Conservation (phyloP, 2,888 invertebrate genomes). For the Platerodrilus igneus region DNA sequence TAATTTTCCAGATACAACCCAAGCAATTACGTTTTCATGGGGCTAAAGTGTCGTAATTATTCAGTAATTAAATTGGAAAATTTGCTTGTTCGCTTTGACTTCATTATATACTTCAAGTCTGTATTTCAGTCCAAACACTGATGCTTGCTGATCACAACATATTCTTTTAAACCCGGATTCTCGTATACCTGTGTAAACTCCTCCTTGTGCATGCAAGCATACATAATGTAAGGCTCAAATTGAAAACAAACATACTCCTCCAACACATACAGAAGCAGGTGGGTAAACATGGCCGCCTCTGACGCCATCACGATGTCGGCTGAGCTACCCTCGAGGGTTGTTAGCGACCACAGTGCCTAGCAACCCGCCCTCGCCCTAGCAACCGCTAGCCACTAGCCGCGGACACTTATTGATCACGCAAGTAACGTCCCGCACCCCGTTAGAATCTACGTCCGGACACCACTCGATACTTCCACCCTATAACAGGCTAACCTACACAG, state of each 20-base stretch:
- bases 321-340: slow-evolving; percentile 49
- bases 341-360: slow-evolving; percentile 53
- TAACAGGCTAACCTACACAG: slow-evolving; percentile 21
- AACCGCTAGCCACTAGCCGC: slow-evolving; percentile 53
- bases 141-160: no score
- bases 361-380: slow-evolving; percentile 52
- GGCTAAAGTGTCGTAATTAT: no score
- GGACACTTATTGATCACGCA: slow-evolving; percentile 51
- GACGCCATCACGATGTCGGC: slow-evolving; percentile 46
- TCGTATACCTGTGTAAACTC: slow-evolving; percentile 22
- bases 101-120: no score
- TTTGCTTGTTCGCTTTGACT: no score
- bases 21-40: no score
- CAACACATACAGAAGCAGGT: slow-evolving; percentile 44
- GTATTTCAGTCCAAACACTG: no score
- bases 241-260: slow-evolving; percentile 45
- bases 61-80: no score
- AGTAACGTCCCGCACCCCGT: slow-evolving; percentile 31
- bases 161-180: slow-evolving; percentile 18
- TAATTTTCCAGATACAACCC: no score
- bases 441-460: slow-evolving; percentile 30
- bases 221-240: slow-evolving; percentile 41
- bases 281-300: slow-evolving; percentile 49
- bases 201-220: slow-evolving; percentile 36
- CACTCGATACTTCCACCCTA: slow-evolving; percentile 37